Evolutionary conservation across 2,113 vertebrate species (phyloP).

Genomic region (Clarias batrachus): DNA sequence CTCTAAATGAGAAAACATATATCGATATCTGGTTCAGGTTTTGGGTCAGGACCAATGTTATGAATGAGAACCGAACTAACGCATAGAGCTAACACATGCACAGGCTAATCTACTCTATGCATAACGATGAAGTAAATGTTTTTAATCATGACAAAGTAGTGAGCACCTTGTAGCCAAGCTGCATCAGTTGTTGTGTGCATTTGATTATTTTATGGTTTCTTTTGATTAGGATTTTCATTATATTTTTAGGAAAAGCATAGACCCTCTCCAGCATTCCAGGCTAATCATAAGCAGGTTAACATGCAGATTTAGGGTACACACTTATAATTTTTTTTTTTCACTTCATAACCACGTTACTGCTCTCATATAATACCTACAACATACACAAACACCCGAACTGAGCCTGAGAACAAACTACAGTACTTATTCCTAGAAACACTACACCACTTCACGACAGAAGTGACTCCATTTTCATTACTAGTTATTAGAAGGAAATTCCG

Average conservation of each 20-base stretch:
- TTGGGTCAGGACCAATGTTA: background rate
- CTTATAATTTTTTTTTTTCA: background rate
- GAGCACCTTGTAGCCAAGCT: background rate
- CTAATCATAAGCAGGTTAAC: background rate
- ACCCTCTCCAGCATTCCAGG: background rate
- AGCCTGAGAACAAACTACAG: too few species aligned
- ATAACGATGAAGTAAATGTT: background rate
- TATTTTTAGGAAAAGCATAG: background rate
- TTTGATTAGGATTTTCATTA: slow-evolving; percentile 1
- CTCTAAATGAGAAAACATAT: background rate
- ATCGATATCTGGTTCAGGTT: background rate
- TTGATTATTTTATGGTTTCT: background rate
- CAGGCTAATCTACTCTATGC: background rate
- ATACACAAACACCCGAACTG: background rate
- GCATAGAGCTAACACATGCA: background rate
- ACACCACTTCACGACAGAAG: background rate
- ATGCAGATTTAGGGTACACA: background rate
- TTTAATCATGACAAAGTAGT: background rate
- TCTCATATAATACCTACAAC: background rate
- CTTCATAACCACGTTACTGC: background rate
- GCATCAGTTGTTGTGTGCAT: background rate
- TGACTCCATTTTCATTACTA: background rate
- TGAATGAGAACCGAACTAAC: background rate
- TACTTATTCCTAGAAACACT: background rate
- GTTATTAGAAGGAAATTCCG: background rate